These are phyloP conservation scores for Globicephala melas DNA, from an alignment of 2,113 vertebrate species.

Conservation along the genomic window DNA sequence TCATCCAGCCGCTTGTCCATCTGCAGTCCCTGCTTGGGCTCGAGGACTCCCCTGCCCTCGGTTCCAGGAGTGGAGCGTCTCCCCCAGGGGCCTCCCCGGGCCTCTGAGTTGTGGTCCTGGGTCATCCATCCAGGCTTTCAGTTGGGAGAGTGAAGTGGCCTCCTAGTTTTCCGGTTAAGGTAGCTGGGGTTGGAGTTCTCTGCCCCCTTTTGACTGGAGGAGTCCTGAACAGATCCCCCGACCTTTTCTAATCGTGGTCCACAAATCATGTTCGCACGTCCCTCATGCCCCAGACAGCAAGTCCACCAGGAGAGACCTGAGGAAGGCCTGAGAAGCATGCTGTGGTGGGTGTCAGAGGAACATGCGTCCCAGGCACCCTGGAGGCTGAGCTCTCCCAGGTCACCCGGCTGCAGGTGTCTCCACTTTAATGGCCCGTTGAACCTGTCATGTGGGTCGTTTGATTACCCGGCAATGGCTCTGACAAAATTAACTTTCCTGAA, in stretches of 20 bases:
- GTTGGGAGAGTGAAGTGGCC: background rate
- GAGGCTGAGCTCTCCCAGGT: background rate
- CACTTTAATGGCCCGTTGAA: background rate
- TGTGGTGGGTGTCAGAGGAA: background rate
- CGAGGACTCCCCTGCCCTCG: rapidly evolving
- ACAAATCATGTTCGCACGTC: rapidly evolving
- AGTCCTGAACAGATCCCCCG: background rate
- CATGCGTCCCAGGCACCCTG: rapidly evolving
- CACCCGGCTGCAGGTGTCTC: background rate
- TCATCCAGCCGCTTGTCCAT: rapidly evolving
- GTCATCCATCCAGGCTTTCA: background rate
- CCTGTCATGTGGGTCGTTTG: background rate
- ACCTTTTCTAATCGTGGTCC: background rate
- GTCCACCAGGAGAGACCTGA: background rate
- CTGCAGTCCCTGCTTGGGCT: background rate
- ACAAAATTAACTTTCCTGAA: background rate
- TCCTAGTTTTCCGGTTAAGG: background rate
- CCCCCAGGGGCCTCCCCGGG: rapidly evolving
- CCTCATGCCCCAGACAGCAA: background rate
- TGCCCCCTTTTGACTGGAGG: background rate
- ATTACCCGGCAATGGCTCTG: background rate
- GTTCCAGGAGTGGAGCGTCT: background rate
- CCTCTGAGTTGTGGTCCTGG: background rate
- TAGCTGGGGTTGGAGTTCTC: background rate
- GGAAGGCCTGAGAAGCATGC: too few relatives aligned